phyloP scores from a whole-genome alignment of 2,113 vertebrate genomes.

The Boleophthalmus pectinirostris region DNA sequence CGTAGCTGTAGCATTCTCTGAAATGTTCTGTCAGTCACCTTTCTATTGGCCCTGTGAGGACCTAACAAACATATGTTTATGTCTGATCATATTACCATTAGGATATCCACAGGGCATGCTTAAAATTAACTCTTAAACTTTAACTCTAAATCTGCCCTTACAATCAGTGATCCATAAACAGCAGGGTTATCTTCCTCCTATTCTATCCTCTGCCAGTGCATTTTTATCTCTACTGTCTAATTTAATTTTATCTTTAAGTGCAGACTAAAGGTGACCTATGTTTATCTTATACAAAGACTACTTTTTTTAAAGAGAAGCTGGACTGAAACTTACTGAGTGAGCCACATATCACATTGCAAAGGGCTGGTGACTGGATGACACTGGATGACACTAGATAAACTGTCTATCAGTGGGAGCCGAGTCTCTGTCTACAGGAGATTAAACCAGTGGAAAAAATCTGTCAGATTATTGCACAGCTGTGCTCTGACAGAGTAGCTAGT shows the following conservation, averaged over 20 bases:
- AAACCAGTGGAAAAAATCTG: slow-evolving; percentile 50
- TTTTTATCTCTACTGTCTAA: not conserved
- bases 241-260: not conserved
- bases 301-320: slow-evolving; percentile 29
- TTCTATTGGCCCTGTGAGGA: too few relatives aligned
- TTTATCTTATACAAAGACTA: slow-evolving; percentile 29
- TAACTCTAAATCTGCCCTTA: not conserved
- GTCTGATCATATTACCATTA: not conserved
- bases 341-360: slow-evolving; percentile 27
- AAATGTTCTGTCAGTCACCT: too few relatives aligned
- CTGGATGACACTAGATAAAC: slow-evolving; percentile 47
- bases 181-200: not conserved
- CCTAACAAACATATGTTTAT: not conserved
- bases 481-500: slow-evolving; percentile 23
- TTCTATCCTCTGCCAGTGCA: not conserved
- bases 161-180: not conserved
- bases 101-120: not conserved
- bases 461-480: slow-evolving; percentile 42
- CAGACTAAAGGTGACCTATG: slow-evolving; percentile 1
- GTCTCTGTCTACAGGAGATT: slow-evolving; percentile 53
- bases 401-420: slow-evolving; percentile 26
- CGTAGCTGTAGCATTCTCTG: too few relatives aligned
- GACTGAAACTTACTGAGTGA: slow-evolving; percentile 6
- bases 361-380: slow-evolving; percentile 16
- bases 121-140: not conserved